These are phyloP conservation scores for Cremastobaeus sp. DNA, from an alignment of 2,888 invertebrate genomes.

Conservation along the genomic window DNA sequence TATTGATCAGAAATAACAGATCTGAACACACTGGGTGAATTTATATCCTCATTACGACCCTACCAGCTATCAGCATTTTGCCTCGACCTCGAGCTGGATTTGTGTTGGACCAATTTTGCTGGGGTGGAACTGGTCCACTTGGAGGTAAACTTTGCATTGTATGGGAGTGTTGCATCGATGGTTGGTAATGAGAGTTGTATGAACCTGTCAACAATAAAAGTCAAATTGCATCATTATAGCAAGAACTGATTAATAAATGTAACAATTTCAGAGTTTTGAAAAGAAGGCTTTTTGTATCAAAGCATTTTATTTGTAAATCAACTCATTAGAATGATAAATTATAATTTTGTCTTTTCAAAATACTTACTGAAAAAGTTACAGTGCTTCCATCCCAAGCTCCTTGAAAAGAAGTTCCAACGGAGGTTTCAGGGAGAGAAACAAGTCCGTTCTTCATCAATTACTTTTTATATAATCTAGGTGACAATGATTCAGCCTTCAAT, in stretches of 20 bases:
- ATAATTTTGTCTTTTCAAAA: too few species aligned
- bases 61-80: too few species aligned
- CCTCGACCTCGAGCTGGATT: slow-evolving; percentile 81
- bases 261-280: too few species aligned
- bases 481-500: slow-evolving; percentile 84
- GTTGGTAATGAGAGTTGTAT: slow-evolving; percentile 67
- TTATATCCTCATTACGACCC: slow-evolving; percentile 80
- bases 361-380: slow-evolving; percentile 78
- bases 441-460: slow-evolving; percentile 84
- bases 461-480: slow-evolving; percentile 88
- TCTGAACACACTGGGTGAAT: slow-evolving; percentile 71
- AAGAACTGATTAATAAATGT: too few species aligned
- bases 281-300: too few species aligned
- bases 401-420: slow-evolving; percentile 77
- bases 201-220: slow-evolving; percentile 65
- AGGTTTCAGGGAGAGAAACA: slow-evolving; percentile 66
- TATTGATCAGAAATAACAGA: slow-evolving; percentile 79
- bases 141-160: slow-evolving; percentile 74
- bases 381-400: slow-evolving; percentile 81
- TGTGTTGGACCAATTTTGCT: slow-evolving; percentile 82
- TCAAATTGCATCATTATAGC: too few species aligned
- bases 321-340: too few species aligned
- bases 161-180: slow-evolving; percentile 72
- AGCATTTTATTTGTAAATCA: too few species aligned
- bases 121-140: slow-evolving; percentile 76